Evolutionary conservation across 2,888 invertebrate species (phyloP), one percentile per base, ranked within the genome.

Genomic region (Oxyteleia sp.): DNA sequence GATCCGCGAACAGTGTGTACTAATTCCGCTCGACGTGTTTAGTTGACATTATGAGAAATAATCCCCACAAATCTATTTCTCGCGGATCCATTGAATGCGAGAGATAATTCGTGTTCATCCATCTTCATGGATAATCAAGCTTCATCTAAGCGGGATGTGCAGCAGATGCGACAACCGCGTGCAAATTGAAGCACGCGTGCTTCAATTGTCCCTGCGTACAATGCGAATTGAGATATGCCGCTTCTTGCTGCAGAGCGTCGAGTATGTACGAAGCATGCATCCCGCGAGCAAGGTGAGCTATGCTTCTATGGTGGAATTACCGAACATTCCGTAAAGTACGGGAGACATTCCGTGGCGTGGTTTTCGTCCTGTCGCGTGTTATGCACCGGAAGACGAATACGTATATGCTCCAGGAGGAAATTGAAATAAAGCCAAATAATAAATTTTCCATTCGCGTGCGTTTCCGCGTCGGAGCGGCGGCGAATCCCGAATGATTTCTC

Each of bases 41-140:
- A 45, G 43, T 63, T 75, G 61, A 53, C 74, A 59, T 66, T 51
- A 61, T 51, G 81, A 59, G 53, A 75, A 76, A 71, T 76, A 49
- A 71, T 68, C 20, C 35, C 38, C 55, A 49, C 78, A 59, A 78
- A 78, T 72, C 63, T 61, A 72, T 74, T 71, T 53, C 78, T 41
- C 55, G 74, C 68, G 63, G 57, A 59, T 63, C n/a, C 74, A 79
- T 79, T 79, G 79, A 66, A 72, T 49, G 57, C 51, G 55, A 55
- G 53, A 51, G 45, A 78, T 82, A 82, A 78, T 82, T 78, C 57
- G 57, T 68, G 74, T 64, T 55, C 72, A 74, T 78, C 82, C 71
- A 68, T 78, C 84, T 84, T 84, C 74, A 75, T 74, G 78, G 84
- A 84, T 84, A 84, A 84, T 84, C 82, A 84, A 64, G 74, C 84